These are phyloP conservation scores for Aradus depressus DNA, from an alignment of 2,888 invertebrate genomes.

Conservation along the genomic window DNA sequence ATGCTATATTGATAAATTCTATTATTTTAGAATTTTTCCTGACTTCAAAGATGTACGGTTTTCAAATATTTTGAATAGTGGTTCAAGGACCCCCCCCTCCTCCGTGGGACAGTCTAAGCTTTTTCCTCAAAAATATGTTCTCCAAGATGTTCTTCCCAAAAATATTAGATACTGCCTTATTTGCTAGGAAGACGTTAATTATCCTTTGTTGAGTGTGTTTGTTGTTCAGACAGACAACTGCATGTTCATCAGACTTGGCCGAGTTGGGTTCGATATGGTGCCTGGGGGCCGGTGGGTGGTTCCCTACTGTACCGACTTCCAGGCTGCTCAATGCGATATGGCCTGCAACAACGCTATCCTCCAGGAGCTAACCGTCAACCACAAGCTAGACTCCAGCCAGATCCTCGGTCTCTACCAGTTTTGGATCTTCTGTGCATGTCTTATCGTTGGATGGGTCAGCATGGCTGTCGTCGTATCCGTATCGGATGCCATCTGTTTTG, in stretches of 20 bases:
- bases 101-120: no score
- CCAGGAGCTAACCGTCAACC: constrained; percentile 38
- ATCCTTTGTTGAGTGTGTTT: constrained; percentile 1
- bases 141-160: no score
- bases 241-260: constrained; percentile 28
- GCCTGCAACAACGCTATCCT: constrained; percentile 40
- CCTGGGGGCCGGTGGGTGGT: constrained; percentile 23
- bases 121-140: no score
- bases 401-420: constrained; percentile 45
- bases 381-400: constrained; percentile 34
- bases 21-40: no score
- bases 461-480: constrained; percentile 80
- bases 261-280: neutral
- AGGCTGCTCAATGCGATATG: constrained; percentile 40
- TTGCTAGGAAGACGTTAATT: neutral
- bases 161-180: no score
- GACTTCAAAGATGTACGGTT: no score
- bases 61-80: no score
- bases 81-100: no score
- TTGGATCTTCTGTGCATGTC: constrained; percentile 63
- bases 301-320: constrained; percentile 37
- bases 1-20: no score
- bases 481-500: constrained; percentile 81
- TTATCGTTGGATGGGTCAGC: constrained; percentile 69
- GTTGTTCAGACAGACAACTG: constrained; percentile 30